phyloP scores from a whole-genome alignment of 1,140 invertebrate species.

The Calliphora vicina region DNA sequence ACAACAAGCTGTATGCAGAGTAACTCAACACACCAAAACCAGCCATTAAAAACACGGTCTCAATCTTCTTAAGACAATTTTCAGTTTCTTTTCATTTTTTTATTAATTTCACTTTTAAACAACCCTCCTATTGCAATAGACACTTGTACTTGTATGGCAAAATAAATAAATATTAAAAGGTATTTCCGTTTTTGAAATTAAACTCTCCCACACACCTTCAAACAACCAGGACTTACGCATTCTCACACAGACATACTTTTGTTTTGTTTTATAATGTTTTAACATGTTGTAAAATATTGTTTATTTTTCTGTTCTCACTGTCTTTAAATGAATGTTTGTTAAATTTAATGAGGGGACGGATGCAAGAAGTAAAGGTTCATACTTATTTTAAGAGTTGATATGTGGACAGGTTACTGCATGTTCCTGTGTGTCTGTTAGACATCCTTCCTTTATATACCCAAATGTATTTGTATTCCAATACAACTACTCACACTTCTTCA shows the following conservation, averaged over 20 bases:
- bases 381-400: no score
- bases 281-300: not conserved
- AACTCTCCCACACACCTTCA: not conserved
- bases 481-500: no score
- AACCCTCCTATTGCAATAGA: not conserved
- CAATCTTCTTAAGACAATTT: not conserved
- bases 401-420: not conserved
- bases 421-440: not conserved
- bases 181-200: not conserved
- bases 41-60: not conserved
- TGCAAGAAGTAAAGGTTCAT: not conserved
- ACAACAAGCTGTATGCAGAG: not conserved
- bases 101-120: not conserved
- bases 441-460: not conserved
- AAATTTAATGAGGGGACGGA: not conserved
- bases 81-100: not conserved
- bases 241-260: not conserved
- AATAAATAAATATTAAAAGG: not conserved
- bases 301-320: not conserved
- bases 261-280: not conserved
- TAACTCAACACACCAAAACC: not conserved
- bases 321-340: not conserved
- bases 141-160: not conserved
- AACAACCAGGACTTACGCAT: not conserved
- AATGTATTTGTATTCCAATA: not conserved